Conservation (phyloP, 2,888 invertebrate genomes). For the Apocheima hispidaria region DNA sequence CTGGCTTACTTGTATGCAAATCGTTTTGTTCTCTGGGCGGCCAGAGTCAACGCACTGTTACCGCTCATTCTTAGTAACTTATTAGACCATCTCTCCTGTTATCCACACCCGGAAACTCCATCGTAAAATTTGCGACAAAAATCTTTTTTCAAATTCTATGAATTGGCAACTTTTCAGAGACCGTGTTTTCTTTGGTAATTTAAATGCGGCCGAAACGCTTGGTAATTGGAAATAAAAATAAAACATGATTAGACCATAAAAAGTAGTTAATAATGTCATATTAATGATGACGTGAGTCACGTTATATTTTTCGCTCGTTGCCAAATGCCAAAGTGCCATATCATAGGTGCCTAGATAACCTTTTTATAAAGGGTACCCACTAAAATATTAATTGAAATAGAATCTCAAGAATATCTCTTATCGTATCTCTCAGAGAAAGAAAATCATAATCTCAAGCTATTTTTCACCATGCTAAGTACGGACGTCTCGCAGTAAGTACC, state of each 20-base stretch:
- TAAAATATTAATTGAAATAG: neutral
- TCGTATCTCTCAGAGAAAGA: too few relatives aligned
- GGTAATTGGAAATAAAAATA: slow-evolving; percentile 1
- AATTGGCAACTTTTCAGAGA: neutral
- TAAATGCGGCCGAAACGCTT: neutral
- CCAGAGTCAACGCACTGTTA: slow-evolving; percentile 73
- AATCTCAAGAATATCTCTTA: too few relatives aligned
- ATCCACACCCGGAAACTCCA: slow-evolving; percentile 47
- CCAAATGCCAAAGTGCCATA: slow-evolving; percentile 7
- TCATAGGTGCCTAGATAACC: slow-evolving; percentile 9
- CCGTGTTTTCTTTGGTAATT: neutral
- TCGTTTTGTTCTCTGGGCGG: slow-evolving; percentile 71
- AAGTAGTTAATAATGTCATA: slow-evolving; percentile 28
- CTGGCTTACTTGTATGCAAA: slow-evolving; percentile 76
- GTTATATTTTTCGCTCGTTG: neutral
- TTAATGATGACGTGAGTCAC: slow-evolving; percentile 1
- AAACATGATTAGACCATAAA: slow-evolving; percentile 28
- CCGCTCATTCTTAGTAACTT: slow-evolving; percentile 68
- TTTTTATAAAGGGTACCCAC: slow-evolving; percentile 1
- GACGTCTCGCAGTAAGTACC: neutral
- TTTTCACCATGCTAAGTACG: neutral
- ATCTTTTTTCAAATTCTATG: neutral
- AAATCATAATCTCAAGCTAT: neutral
- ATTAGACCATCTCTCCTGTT: slow-evolving; percentile 65
- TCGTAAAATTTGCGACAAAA: slow-evolving; percentile 32